These are phyloP conservation scores for Sebastes miniatus DNA, from an alignment of 2,797 vertebrate genomes.

Conservation along the genomic window DNA sequence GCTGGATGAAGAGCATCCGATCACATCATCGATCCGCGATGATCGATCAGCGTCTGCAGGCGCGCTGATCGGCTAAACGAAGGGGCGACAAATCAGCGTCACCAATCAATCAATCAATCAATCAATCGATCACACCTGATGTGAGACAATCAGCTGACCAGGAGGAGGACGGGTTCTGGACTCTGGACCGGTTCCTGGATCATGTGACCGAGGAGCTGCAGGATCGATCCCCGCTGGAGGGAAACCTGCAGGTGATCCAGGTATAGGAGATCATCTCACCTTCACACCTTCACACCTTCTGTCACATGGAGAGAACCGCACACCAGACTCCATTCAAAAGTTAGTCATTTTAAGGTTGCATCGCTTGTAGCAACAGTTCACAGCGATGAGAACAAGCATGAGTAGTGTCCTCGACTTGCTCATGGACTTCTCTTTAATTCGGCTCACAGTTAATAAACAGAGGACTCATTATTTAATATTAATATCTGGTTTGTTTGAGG, in stretches of 20 bases:
- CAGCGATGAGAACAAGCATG: neutral
- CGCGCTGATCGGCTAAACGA: constrained; percentile 4
- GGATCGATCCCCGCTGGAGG: neutral
- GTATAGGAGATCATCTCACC: constrained; percentile 1
- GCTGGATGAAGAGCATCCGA: constrained; percentile 14
- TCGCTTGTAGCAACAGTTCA: neutral
- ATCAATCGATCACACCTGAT: constrained; percentile 11
- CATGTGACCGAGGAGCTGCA: neutral
- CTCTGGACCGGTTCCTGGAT: neutral
- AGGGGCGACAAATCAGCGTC: neutral
- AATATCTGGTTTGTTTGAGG: too few species aligned
- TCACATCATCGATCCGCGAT: constrained; percentile 25
- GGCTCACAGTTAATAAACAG: neutral
- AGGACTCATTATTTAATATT: fast-evolving
- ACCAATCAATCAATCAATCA: neutral
- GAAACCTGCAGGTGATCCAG: constrained; percentile 2
- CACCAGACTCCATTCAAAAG: neutral
- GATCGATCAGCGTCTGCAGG: constrained; percentile 12
- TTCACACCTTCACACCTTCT: too few species aligned
- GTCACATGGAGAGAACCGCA: neutral
- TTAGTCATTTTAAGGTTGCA: neutral
- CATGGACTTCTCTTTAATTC: neutral
- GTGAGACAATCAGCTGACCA: constrained; percentile 29
- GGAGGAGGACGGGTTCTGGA: neutral
- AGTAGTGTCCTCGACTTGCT: fast-evolving